Evolutionary conservation across 2,888 invertebrate species (phyloP).

Genomic region (Cataglyphis livida): DNA sequence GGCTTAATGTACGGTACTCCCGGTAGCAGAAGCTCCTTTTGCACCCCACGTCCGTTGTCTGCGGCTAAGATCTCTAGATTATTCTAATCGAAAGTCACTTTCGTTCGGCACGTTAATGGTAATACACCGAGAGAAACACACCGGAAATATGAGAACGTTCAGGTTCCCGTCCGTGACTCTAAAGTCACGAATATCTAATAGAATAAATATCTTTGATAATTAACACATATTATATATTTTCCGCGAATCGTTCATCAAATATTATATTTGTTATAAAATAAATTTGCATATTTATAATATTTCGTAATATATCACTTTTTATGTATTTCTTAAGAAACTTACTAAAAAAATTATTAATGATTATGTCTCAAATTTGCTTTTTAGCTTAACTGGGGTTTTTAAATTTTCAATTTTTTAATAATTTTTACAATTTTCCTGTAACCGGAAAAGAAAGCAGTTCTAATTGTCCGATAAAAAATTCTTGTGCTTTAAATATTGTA

Average conservation of each 20-base stretch:
- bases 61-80: slow-evolving; percentile 47
- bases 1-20: slow-evolving; percentile 57
- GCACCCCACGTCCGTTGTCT: slow-evolving; percentile 48
- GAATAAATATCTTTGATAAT: slow-evolving; percentile 17
- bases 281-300: neutral
- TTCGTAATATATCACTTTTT: neutral
- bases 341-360: neutral
- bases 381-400: too few species aligned
- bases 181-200: slow-evolving; percentile 17
- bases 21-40: slow-evolving; percentile 57
- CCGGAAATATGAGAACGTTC: slow-evolving; percentile 38
- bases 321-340: neutral
- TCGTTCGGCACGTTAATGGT: slow-evolving; percentile 48
- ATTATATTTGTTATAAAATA: neutral
- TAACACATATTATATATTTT: slow-evolving; percentile 1
- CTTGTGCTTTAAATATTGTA: neutral
- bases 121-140: slow-evolving; percentile 44
- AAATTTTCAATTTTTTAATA: neutral
- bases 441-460: neutral
- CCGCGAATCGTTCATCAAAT: neutral
- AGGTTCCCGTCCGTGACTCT: slow-evolving; percentile 14
- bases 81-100: slow-evolving; percentile 59
- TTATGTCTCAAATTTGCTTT: neutral
- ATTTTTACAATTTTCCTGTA: neutral
- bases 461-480: slow-evolving; percentile 1